Evolutionary conservation across 2,888 invertebrate genomes (phyloP).

Genomic region (Drosophila algonquin): DNA sequence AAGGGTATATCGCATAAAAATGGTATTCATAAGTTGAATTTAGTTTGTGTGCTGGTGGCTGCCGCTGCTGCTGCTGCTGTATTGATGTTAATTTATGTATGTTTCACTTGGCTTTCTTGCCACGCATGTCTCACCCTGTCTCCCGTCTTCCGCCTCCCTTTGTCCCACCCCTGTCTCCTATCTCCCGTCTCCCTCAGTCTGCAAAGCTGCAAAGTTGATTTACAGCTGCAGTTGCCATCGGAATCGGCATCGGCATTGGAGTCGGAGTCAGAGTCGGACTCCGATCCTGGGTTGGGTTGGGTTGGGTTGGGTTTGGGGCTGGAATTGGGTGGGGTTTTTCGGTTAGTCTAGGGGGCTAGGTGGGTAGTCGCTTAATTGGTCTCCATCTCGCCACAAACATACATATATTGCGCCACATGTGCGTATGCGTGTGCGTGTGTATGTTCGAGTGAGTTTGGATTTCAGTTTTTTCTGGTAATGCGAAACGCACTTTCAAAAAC

Average conservation of each 20-base stretch:
- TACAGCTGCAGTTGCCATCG: conserved; percentile 57
- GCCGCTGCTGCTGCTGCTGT: conserved; percentile 50
- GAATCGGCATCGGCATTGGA: neutral
- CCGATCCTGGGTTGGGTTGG: conserved; percentile 8
- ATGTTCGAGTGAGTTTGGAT: conserved; percentile 17
- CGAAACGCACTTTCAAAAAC: conserved; percentile 76
- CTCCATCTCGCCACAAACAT: conserved; percentile 54
- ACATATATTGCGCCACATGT: conserved; percentile 53
- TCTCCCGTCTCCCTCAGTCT: neutral
- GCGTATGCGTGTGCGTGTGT: neutral
- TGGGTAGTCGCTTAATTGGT: conserved; percentile 69
- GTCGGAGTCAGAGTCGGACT: conserved; percentile 5
- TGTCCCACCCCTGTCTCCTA: too few relatives aligned
- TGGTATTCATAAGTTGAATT: conserved; percentile 37
- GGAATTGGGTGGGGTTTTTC: conserved; percentile 12
- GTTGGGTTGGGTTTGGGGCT: conserved; percentile 10
- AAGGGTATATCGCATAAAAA: conserved; percentile 8
- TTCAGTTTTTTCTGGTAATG: conserved; percentile 63
- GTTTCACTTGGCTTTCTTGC: conserved; percentile 64
- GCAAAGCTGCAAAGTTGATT: conserved; percentile 60
- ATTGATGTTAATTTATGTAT: conserved; percentile 78
- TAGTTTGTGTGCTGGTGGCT: conserved; percentile 26
- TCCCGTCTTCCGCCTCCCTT: conserved; percentile 1
- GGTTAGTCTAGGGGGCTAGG: conserved; percentile 24
- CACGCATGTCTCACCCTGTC: conserved; percentile 53